Base-by-base conservation (phyloP, 1,140 invertebrate species). In the Drosophila truncata region DNA sequence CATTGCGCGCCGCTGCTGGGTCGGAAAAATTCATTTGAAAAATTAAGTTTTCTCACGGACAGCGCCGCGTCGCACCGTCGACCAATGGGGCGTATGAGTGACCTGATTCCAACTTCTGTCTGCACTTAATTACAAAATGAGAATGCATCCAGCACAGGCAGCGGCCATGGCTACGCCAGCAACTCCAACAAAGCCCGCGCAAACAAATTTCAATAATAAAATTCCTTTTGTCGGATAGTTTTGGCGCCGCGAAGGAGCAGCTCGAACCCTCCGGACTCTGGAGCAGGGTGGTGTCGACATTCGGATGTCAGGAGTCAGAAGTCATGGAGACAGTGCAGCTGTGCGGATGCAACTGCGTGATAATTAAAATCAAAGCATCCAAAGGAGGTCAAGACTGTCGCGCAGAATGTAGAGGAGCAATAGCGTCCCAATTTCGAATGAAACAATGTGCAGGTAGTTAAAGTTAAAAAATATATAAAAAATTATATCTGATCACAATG, bases 111-210 rank as follows among this genome's bases (percentile, higher is more conserved):
- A 50, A 88, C 80, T 88, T 83, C 78, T 71, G 77, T 83, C 83
- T 88, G 77, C 84, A 83, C 78, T 87, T 87, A 88, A 88, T 88
- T 87, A 87, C 80, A 84, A 80, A 87, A 88, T 49, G 66, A 84
- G 81, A 83, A 73, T 62, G 69, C 71, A 74, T 61, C 44, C 69
- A 72, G 29, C 55, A 23, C 50, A 25, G 59, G 27, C 55, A 47
- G 71, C 60, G 59, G 44, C 72, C 44, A 52, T 61, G 55, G 50
- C 75, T 73, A 54, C 29, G 57, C 54, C 44, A 71, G 31, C 60
- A 55, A 52, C 78, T 63, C 66, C 78, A 50, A 73, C 62, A 75
- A 79, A 82, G 61, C 69, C 64, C 73, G 62, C 62, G 66, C 75
- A 86, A 84, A 86, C 82, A 84, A 84, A 81, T 84, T 85, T 81